Evolutionary conservation across 2,888 invertebrate genomes (phyloP).

Genomic region (Microplitis manilae): DNA sequence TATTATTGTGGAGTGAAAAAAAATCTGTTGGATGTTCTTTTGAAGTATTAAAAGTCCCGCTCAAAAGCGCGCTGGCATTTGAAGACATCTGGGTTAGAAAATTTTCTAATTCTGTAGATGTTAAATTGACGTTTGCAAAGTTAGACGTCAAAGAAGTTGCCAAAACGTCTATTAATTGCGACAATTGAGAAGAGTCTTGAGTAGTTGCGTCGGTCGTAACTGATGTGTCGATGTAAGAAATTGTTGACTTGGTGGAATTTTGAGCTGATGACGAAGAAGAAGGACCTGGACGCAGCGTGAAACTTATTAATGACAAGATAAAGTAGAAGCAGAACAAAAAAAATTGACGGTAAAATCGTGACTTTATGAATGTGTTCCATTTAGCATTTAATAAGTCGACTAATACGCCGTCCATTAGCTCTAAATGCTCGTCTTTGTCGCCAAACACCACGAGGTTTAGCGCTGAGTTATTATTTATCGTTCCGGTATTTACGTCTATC

Average conservation of each 20-base stretch:
- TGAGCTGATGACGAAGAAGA: slow-evolving; percentile 42
- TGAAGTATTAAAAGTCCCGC: slow-evolving; percentile 49
- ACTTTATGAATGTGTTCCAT: slow-evolving; percentile 97
- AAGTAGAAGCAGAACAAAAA: slow-evolving; percentile 93
- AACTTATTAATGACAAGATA: slow-evolving; percentile 88
- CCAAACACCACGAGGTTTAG: slow-evolving; percentile 97
- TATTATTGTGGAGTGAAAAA: neutral
- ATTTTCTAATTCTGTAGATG: slow-evolving; percentile 42
- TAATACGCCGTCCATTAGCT: slow-evolving; percentile 93
- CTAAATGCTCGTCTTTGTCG: slow-evolving; percentile 94
- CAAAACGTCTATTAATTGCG: slow-evolving; percentile 52
- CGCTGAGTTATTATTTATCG: slow-evolving; percentile 96
- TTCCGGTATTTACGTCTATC: slow-evolving; percentile 90
- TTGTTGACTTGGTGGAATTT: slow-evolving; percentile 41
- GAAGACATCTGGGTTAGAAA: slow-evolving; percentile 57
- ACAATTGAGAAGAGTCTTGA: slow-evolving; percentile 51
- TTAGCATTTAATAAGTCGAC: slow-evolving; percentile 95
- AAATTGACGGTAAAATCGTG: slow-evolving; percentile 93
- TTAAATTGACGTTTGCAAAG: slow-evolving; percentile 37
- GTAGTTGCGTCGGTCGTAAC: slow-evolving; percentile 29
- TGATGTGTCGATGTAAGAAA: slow-evolving; percentile 11
- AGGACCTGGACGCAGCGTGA: slow-evolving; percentile 91
- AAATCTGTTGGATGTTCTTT: slow-evolving; percentile 18
- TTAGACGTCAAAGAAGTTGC: slow-evolving; percentile 57
- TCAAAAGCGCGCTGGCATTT: slow-evolving; percentile 58